phyloP scores from a whole-genome alignment of 2,113 vertebrate species.

The Xenus cinereus region DNA sequence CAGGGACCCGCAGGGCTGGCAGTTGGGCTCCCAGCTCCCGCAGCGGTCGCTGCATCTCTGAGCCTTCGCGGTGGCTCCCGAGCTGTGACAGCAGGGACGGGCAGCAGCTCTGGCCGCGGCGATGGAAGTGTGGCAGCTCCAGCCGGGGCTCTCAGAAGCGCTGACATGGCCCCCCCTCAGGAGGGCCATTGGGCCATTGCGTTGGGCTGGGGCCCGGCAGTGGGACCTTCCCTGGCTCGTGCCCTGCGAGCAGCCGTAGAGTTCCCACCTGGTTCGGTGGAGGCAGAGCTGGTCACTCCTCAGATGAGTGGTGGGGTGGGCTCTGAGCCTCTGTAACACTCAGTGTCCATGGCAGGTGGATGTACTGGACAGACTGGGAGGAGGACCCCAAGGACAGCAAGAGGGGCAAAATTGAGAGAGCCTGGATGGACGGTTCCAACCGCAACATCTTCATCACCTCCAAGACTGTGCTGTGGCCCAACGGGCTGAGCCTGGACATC shows the following conservation, averaged over 20 bases:
- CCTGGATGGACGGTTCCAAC: slow-evolving; percentile 97
- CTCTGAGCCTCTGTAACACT: not conserved
- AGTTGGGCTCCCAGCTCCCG: not conserved
- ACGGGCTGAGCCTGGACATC: slow-evolving; percentile 93
- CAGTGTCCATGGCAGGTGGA: slow-evolving; percentile 79
- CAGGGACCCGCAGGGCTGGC: not conserved
- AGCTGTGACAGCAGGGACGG: not conserved
- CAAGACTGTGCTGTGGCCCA: slow-evolving; percentile 96
- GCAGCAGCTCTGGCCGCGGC: accelerated
- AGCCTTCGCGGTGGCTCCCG: accelerated
- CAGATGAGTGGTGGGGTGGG: not conserved
- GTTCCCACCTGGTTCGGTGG: not conserved
- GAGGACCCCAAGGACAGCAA: slow-evolving; percentile 96
- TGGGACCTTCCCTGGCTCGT: not conserved
- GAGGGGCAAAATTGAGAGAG: slow-evolving; percentile 92
- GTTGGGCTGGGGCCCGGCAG: not conserved
- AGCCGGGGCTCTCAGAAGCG: accelerated
- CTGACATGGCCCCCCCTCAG: not conserved
- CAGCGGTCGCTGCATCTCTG: accelerated
- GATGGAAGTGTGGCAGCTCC: accelerated
- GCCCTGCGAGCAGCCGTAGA: not conserved
- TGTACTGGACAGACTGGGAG: slow-evolving; percentile 99
- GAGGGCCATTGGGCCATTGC: accelerated
- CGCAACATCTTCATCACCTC: slow-evolving; percentile 90
- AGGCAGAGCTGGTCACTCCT: not conserved